phyloP scores from a whole-genome alignment of 2,113 vertebrate species.

The Capra hircus region DNA sequence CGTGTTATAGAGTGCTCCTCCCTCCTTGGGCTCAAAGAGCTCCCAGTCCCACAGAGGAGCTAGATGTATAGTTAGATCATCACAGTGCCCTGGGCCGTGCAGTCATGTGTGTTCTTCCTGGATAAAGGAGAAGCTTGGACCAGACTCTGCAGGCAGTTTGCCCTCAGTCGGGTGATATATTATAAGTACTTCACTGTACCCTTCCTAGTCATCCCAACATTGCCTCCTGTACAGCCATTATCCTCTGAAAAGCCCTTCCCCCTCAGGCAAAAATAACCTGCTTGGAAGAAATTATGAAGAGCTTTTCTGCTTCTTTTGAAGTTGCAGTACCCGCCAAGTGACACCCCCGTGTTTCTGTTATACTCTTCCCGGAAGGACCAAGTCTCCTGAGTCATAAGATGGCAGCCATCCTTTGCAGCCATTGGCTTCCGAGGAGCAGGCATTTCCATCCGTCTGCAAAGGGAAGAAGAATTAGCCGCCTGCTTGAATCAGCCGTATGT shows the following conservation, averaged over 20 bases:
- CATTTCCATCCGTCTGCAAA: slow-evolving; percentile 39
- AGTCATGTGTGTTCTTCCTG: not conserved
- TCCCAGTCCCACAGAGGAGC: not conserved
- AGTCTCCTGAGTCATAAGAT: slow-evolving; percentile 63
- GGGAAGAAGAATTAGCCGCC: slow-evolving; percentile 28
- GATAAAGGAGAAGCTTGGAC: not conserved
- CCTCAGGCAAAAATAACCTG: slow-evolving; percentile 16
- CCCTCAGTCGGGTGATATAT: not conserved
- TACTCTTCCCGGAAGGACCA: slow-evolving; percentile 19
- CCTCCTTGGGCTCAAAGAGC: not conserved
- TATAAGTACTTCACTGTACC: not conserved
- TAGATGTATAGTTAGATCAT: not conserved
- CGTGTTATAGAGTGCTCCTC: not conserved
- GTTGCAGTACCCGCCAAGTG: not conserved
- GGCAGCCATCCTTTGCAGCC: slow-evolving; percentile 49
- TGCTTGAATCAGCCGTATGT: slow-evolving; percentile 56
- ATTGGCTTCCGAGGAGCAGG: slow-evolving; percentile 36
- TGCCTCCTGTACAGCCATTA: not conserved
- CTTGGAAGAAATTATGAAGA: not conserved
- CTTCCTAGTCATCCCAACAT: not conserved
- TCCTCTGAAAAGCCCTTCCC: slow-evolving; percentile 15
- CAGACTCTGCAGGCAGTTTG: not conserved
- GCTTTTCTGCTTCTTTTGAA: slow-evolving; percentile 19
- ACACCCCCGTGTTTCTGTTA: not conserved
- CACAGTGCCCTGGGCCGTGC: accelerated